A percentile compares a stretch with the other conserved stretches of the same genome.
phyloP scores from a whole-genome alignment of 1,140 invertebrate species.

The Orchestia grillus region DNA sequence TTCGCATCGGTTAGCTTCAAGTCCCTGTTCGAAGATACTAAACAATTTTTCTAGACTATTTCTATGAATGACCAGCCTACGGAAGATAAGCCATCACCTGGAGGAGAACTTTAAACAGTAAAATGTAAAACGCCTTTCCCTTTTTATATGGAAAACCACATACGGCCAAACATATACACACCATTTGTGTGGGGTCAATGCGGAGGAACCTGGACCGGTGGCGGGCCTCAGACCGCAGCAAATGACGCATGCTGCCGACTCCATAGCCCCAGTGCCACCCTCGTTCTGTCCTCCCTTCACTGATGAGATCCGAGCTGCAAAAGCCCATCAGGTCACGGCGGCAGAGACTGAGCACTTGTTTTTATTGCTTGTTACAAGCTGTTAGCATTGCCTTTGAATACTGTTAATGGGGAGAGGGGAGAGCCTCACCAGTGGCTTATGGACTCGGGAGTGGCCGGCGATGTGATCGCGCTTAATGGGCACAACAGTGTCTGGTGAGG shows the following conservation, averaged over 20 bases:
- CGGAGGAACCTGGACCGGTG: neutral
- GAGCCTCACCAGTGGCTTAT: neutral
- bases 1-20: neutral
- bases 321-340: constrained; percentile 42
- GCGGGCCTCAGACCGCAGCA: neutral
- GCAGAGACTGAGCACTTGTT: constrained; percentile 44
- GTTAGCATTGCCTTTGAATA: constrained; percentile 52
- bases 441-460: neutral
- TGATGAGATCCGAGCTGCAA: constrained; percentile 29
- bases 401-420: constrained; percentile 36
- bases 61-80: neutral
- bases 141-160: too few relatives aligned
- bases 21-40: neutral
- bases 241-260: neutral
- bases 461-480: neutral
- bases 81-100: neutral
- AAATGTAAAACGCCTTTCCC: neutral
- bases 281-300: neutral
- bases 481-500: neutral
- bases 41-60: neutral
- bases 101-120: neutral
- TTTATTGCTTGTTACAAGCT: constrained; percentile 42
- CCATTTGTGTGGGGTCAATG: neutral
- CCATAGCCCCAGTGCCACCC: neutral
- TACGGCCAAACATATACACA: neutral